Base-by-base conservation (phyloP, 1,140 invertebrate genomes). In the Acromyrmex heyeri region DNA sequence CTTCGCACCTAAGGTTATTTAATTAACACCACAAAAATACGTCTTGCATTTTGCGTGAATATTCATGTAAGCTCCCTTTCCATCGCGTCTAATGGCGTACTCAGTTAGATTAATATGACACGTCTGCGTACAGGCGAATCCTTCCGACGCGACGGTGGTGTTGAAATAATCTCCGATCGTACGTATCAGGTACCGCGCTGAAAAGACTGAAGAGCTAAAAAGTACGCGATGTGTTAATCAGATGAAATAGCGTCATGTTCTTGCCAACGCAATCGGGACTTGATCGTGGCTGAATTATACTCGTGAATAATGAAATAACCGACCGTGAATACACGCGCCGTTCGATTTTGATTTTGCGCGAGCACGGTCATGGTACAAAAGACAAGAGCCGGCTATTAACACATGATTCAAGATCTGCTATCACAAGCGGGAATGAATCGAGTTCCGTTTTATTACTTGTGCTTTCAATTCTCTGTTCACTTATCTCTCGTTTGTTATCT, bases 241-340 rank as follows among this genome's bases (percentile, higher is more conserved):
- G 79, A 83, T 83, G 69, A 75, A 83, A 83, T 73, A 83, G 79
- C 79, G 55, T 83, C 69, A 48, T 61, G 69, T 55, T 75, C 79
- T 83, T 75, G 79, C 38, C 79, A 75, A 73, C 38, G 79, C 79
- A 83, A 83, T 83, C 79, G 79, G 79, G 38, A 75, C 79, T 83
- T 44, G 69, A 83, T 83, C 69, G 55, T 62, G 55, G 69, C 69
- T 83, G 79, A 83, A 83, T 83, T 83, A 83, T 50, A 73, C 79
- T 83, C 79, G 69, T 75, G 79, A 83, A 83, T 83, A 83, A 83
- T 83, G 79, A 83, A 83, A 83, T 83, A 83, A 83, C n/a, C 55
- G 79, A 21, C 79, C 44, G 38, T 83, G 79, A 83, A 83, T 73
- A 61, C 34, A 21, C 69, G 79, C 55, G 21, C 55, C 55, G 69